Evolutionary conservation across 2,113 vertebrate species (phyloP).

Genomic region (Tychaedon coryphoeus): DNA sequence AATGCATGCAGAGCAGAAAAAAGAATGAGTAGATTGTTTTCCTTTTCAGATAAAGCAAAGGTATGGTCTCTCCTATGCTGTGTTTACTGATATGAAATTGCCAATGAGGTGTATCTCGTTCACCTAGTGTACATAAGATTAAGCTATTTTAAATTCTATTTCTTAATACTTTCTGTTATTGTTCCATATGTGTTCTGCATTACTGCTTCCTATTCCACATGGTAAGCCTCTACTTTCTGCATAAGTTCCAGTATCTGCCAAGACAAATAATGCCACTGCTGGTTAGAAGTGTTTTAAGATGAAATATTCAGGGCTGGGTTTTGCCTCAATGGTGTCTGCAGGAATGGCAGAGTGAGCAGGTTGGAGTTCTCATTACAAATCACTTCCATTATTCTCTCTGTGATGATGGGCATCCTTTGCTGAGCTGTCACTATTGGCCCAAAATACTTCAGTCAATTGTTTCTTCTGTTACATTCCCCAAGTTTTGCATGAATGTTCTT

Average conservation of each 20-base stretch:
- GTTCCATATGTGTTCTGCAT: slow-evolving; percentile 34
- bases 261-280: not conserved
- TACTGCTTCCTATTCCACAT: slow-evolving; percentile 41
- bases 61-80: slow-evolving; percentile 68
- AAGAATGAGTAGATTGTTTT: slow-evolving; percentile 67
- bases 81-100: slow-evolving; percentile 32
- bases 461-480: not conserved
- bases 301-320: slow-evolving; percentile 1
- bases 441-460: not conserved
- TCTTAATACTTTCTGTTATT: slow-evolving; percentile 4
- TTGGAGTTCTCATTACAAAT: not conserved
- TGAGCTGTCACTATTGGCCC: not conserved
- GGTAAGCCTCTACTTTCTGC: slow-evolving; percentile 57
- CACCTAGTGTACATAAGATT: not conserved
- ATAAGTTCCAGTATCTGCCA: not conserved
- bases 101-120: not conserved
- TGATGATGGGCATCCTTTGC: not conserved
- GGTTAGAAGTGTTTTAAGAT: slow-evolving; percentile 3
- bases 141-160: not conserved
- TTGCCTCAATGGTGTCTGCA: not conserved
- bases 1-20: slow-evolving; percentile 77
- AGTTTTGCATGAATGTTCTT: not conserved
- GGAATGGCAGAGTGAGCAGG: not conserved
- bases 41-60: slow-evolving; percentile 74
- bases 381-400: not conserved